Evolutionary conservation across 30 jellyfish, hydroid and myxozoan genomes (phyloP).

Genomic region (Aurelia coerulea): DNA sequence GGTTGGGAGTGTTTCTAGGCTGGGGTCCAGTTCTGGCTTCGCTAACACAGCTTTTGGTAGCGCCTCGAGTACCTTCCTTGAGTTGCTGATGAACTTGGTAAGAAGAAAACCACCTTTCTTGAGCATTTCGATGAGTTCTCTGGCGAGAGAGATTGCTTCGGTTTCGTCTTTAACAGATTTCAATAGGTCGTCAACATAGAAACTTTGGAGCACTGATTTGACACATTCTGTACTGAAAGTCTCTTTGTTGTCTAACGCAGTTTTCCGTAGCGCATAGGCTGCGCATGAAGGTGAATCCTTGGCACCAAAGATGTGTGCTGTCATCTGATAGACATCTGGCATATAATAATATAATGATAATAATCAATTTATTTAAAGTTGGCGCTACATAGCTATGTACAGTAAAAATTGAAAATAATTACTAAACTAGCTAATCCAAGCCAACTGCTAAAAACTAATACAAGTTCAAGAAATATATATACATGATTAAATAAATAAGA

Average conservation of each 20-base stretch:
- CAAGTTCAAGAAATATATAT: no score
- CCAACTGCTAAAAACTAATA: no score
- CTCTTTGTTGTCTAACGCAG: slow-evolving; percentile 2
- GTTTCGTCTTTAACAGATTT: slow-evolving; percentile 18
- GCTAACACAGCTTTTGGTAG: neutral
- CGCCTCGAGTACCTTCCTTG: neutral
- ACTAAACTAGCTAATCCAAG: no score
- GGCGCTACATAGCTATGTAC: no score
- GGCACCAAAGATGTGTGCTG: neutral
- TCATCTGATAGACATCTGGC: neutral
- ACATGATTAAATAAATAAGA: no score
- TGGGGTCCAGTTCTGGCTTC: neutral
- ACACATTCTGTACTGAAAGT: neutral
- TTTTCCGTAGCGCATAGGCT: neutral
- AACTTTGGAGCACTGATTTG: neutral
- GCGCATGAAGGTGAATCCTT: neutral
- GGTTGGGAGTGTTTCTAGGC: neutral
- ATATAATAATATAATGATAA: no score
- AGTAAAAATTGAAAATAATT: no score
- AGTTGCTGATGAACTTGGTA: slow-evolving; percentile 25
- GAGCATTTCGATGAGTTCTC: slow-evolving; percentile 14
- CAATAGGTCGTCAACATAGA: slow-evolving; percentile 45
- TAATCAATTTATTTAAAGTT: no score
- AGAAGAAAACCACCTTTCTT: slow-evolving; percentile 60
- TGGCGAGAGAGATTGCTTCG: slow-evolving; percentile 11